Conservation (phyloP, 2,113 vertebrate species). For the Irena cyanogastra region DNA sequence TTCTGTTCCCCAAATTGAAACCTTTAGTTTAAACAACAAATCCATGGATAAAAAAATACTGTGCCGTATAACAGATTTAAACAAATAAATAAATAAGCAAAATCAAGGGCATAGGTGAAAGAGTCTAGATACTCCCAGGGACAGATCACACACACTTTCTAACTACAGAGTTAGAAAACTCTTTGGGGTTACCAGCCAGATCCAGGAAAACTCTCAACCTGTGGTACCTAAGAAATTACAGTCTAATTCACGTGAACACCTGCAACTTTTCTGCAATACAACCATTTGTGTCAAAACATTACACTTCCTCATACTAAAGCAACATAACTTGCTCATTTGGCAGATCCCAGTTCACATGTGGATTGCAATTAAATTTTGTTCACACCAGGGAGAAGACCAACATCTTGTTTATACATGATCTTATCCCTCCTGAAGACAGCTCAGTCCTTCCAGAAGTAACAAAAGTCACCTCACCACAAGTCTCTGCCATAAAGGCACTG, state of each 20-base stretch:
- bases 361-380: neutral
- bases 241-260: neutral
- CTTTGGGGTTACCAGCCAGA: neutral
- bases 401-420: neutral
- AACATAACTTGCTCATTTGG: neutral
- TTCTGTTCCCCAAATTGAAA: neutral
- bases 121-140: neutral
- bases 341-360: neutral
- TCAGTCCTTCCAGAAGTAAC: neutral
- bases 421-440: neutral
- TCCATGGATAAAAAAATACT: neutral
- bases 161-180: neutral
- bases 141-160: neutral
- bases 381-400: neutral
- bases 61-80: neutral
- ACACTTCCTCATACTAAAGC: neutral
- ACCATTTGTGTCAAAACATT: neutral
- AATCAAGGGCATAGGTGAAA: neutral
- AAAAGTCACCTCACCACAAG: neutral
- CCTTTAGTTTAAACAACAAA: neutral
- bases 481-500: neutral
- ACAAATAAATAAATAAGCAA: neutral
- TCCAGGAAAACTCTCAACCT: neutral
- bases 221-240: neutral
- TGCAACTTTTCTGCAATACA: neutral